Conservation (phyloP, 2,113 vertebrate genomes). For the Turnix velox region DNA sequence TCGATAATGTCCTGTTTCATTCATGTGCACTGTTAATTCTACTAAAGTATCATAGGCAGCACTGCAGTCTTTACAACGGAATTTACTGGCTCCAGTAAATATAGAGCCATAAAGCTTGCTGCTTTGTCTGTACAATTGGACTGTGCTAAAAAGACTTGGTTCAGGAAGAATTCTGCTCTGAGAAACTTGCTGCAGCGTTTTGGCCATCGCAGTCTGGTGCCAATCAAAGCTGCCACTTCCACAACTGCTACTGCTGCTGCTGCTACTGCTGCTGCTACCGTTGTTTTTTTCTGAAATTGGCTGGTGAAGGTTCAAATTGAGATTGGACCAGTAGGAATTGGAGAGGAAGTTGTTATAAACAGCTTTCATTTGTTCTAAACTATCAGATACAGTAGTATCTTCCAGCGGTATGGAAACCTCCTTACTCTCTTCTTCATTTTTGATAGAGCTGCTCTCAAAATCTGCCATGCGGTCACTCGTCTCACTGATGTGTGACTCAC, state of each 20-base stretch:
- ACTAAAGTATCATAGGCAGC: slow-evolving; percentile 96
- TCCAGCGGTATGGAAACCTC: slow-evolving; percentile 80
- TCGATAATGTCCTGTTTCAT: slow-evolving; percentile 95
- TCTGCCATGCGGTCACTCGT: slow-evolving; percentile 96
- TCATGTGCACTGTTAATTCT: slow-evolving; percentile 98
- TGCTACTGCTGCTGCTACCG: slow-evolving; percentile 91
- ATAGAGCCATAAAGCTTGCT: slow-evolving; percentile 98
- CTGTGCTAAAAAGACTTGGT: slow-evolving; percentile 96
- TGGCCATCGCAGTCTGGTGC: slow-evolving; percentile 97
- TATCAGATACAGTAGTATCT: slow-evolving; percentile 84
- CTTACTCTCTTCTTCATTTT: slow-evolving; percentile 93
- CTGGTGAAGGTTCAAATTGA: slow-evolving; percentile 89
- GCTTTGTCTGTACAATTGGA: slow-evolving; percentile 97
- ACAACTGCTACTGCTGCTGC: slow-evolving; percentile 94
- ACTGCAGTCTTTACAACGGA: slow-evolving; percentile 98
- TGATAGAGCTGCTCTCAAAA: slow-evolving; percentile 91
- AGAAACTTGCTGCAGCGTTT: slow-evolving; percentile 93
- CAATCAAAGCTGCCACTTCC: slow-evolving; percentile 95
- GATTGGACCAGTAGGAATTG: slow-evolving; percentile 98
- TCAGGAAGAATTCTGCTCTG: slow-evolving; percentile 86
- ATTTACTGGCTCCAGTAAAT: slow-evolving; percentile 98
- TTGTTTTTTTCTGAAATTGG: slow-evolving; percentile 83
- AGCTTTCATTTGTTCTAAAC: slow-evolving; percentile 98
- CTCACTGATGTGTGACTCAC: slow-evolving; percentile 96
- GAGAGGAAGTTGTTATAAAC: slow-evolving; percentile 98